A percentile compares a stretch with the other conserved stretches of the same genome.
Evolutionary conservation across 1,140 invertebrate genomes (phyloP).

Genomic region (Plectrocnemia conspersa): DNA sequence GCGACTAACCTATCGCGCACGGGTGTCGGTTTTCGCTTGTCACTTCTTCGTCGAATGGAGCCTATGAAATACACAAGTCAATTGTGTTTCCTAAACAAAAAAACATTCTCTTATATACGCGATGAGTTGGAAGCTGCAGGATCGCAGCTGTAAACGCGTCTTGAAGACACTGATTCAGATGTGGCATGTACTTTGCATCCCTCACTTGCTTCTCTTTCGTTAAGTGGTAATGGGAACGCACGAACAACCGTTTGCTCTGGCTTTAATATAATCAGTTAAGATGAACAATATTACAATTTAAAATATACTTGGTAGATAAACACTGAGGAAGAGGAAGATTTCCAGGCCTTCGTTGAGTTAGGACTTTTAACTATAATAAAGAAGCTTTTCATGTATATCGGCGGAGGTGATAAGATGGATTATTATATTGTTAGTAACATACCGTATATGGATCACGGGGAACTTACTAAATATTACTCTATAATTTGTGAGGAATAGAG

Average conservation of each 20-base stretch:
- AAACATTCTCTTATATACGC: too few species aligned
- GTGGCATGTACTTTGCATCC: slow-evolving; percentile 78
- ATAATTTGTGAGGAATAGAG: slow-evolving; percentile 96
- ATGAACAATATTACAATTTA: too few species aligned
- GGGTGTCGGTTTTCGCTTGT: slow-evolving; percentile 84
- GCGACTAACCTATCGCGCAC: slow-evolving; percentile 81
- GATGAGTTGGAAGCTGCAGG: slow-evolving; percentile 90
- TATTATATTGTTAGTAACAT: too few species aligned
- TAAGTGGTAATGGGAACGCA: slow-evolving; percentile 80
- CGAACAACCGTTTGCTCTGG: slow-evolving; percentile 80
- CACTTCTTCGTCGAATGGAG: slow-evolving; percentile 96
- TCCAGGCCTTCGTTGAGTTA: too few species aligned
- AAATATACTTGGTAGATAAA: too few species aligned
- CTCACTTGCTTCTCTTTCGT: slow-evolving; percentile 92
- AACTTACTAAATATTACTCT: slow-evolving; percentile 78
- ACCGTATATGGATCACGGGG: slow-evolving; percentile 86
- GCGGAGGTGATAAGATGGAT: too few species aligned
- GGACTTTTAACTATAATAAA: too few species aligned
- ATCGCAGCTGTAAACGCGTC: slow-evolving; percentile 90
- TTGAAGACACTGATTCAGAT: slow-evolving; percentile 85
- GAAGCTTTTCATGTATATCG: too few species aligned
- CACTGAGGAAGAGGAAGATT: too few species aligned
- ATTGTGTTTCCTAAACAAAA: too few species aligned
- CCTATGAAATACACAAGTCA: slow-evolving; percentile 37
- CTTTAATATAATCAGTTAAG: slow-evolving; percentile 23